Evolutionary conservation across 35 echinoderm and acorn worm genomes (phyloP), one percentile per base, ranked within the genome.

Genomic region (Nesometra sesokonis): DNA sequence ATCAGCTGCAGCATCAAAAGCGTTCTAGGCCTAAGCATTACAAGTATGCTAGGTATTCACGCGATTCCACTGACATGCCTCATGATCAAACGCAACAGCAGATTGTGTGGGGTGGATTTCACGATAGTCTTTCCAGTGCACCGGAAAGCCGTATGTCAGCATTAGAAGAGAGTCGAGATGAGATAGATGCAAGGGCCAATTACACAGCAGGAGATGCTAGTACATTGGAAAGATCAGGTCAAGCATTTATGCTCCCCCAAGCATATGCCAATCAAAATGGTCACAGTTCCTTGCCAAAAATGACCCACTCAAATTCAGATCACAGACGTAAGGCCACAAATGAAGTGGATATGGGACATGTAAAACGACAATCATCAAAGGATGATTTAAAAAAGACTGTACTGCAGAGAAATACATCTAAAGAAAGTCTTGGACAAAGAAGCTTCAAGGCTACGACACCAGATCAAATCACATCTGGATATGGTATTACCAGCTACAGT

Each of bases 21-120:
- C 38, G 94, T 31, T 93, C 82, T 77, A 88, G 94, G 17, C 78
- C 81, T 27, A 93, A 93, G 79, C 84, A 90, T 33, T 83, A 93
- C 38, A 88, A 88, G 52, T 93, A 97, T 78, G 90, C 88, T 0
- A 81, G 94, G 34, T 90, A 97, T 79, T 93, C 91, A 31, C 84
- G 86, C 27, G 94, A 97, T 57, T 90, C 87, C 34, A 87, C 83
- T 35, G 94, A 97, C 32, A 88, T 37, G 32, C 1, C 52, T 13
- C 8, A 67, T 67, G 52, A 67, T 67, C 52, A 67, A 17, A 11
- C 9, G 23, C 52, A 67, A 27, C 52, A 43, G 39, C 39, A 67
- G 52, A 67, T 67, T 27, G 52, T 67, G 52, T 67, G 52, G 52
- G 52, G 52, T 67, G 52, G 52, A 9, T 67, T 67, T 27, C 52